Conservation (phyloP, 23 tunicate genomes). For the Halocynthia roretzi region DNA sequence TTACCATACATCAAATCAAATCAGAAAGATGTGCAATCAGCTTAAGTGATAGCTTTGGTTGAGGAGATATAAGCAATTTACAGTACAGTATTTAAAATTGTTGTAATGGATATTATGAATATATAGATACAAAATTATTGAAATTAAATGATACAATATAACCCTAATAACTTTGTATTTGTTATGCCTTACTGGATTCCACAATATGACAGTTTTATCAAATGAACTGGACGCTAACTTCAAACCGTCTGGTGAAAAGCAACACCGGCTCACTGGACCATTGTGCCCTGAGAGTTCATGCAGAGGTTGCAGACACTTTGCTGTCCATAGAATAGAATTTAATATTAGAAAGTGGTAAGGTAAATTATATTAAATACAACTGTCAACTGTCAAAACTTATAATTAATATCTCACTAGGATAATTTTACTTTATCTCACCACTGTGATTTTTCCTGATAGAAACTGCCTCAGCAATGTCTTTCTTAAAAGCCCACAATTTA, state of each 20-base stretch:
- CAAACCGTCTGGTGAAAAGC: slow-evolving; percentile 60
- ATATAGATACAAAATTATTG: too few relatives aligned
- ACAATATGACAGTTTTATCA: slow-evolving; percentile 70
- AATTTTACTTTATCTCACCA: neutral
- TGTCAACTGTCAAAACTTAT: neutral
- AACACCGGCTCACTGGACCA: slow-evolving; percentile 74
- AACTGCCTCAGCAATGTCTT: slow-evolving; percentile 14
- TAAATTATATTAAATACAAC: neutral
- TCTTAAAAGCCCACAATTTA: slow-evolving; percentile 70
- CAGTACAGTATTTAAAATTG: too few relatives aligned
- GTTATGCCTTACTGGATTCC: slow-evolving; percentile 63
- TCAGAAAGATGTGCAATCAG: too few relatives aligned
- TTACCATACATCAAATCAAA: too few relatives aligned
- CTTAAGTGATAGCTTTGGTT: too few relatives aligned
- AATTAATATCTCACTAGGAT: neutral
- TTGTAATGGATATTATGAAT: too few relatives aligned
- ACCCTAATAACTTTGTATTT: too few relatives aligned
- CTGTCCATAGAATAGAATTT: slow-evolving; percentile 11
- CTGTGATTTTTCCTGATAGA: neutral
- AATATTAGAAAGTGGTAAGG: neutral
- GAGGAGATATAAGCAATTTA: too few relatives aligned
- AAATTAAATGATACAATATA: too few relatives aligned
- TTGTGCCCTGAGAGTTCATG: slow-evolving; percentile 52
- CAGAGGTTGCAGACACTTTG: slow-evolving; percentile 26
- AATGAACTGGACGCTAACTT: slow-evolving; percentile 74